phyloP scores from a whole-genome alignment of 2,888 invertebrate genomes.

The Salpingus planirostris region DNA sequence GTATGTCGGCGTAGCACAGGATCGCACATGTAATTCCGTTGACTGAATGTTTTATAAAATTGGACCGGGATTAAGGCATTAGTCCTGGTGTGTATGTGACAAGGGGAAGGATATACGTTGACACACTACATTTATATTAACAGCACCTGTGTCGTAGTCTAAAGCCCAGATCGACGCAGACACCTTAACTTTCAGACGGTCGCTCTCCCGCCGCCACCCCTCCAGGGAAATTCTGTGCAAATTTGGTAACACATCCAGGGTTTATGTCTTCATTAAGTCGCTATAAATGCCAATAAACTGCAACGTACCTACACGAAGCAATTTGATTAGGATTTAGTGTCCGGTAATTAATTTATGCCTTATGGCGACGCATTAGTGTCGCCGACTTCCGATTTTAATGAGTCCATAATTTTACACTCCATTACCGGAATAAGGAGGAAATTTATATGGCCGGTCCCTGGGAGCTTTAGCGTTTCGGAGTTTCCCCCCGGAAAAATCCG shows the following conservation, averaged over 20 bases:
- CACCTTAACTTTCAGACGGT: constrained; percentile 13
- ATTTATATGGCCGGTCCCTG: too few relatives aligned
- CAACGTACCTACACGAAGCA: constrained; percentile 5
- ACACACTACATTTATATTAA: constrained; percentile 18
- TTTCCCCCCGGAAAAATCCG: too few relatives aligned
- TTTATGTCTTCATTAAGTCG: constrained; percentile 32
- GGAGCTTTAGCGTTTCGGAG: too few relatives aligned
- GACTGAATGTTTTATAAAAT: constrained; percentile 11
- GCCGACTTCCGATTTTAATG: constrained; percentile 7
- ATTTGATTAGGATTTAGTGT: constrained; percentile 16
- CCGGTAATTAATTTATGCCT: constrained; percentile 16
- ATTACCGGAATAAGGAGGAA: too few relatives aligned
- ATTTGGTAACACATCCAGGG: constrained; percentile 26
- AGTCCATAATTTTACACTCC: constrained; percentile 4
- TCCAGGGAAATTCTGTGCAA: constrained; percentile 25
- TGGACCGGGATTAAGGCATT: constrained; percentile 13
- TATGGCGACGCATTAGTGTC: constrained; percentile 8
- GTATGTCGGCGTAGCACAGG: too few relatives aligned
- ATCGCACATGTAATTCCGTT: constrained; percentile 7
- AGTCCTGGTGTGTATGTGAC: constrained; percentile 12
- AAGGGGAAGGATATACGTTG: constrained; percentile 10
- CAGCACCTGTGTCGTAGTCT: constrained; percentile 15
- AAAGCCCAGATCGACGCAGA: constrained; percentile 10
- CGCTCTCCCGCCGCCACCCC: constrained; percentile 12
- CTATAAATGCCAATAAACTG: constrained; percentile 32